Evolutionary conservation across 2,888 invertebrate genomes (phyloP), one percentile per base, ranked within the genome.

Genomic region (Neria commutata): DNA sequence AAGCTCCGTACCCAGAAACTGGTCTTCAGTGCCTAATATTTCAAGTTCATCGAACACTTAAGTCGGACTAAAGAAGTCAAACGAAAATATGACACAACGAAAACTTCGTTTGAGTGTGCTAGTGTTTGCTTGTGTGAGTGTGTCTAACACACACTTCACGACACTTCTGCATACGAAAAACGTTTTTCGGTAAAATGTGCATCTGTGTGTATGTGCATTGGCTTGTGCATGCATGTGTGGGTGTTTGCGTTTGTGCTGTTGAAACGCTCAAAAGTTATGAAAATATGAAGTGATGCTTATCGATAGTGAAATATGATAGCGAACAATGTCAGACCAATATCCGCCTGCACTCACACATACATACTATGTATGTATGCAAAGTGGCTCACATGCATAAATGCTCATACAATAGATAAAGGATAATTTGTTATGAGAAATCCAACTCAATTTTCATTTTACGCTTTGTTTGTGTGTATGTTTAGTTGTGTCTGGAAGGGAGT

Each of bases 271-370:
- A 74, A 66, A 71, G 66, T 69, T 73, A 73, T 69, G 70, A 74
- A 76, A 73, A 75, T 75, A 77, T 76, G 67, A 77, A 73, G 73
- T 77, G 76, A 76, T 77, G 76, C 73, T 76, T 76, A 76, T 76
- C 78, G 75, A 73, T 74, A 74, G 66, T 76, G 74, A 77, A 73
- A 75, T 73, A 75, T 76, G 72, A 74, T 68, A 64, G 65, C 68
- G 70, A 48, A 53, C 51, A 37, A 53, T 40, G 24, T 50, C 51
- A 51, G 37, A 45, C 45, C 42, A 25, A 52, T 23, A 57, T 23
- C 29, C 40, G 16, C 21, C 42, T 40, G 53, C 17, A 51, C 14
- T 62, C 29, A 42, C 49, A 56, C 48, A 49, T 21, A 53, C 8
- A 14, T 8, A 40, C 19, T n/a, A n/a, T n/a, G n/a, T n/a, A n/a